Evolutionary conservation across 2,113 vertebrate genomes (phyloP).

Genomic region (Trichomycterus rosablanca): DNA sequence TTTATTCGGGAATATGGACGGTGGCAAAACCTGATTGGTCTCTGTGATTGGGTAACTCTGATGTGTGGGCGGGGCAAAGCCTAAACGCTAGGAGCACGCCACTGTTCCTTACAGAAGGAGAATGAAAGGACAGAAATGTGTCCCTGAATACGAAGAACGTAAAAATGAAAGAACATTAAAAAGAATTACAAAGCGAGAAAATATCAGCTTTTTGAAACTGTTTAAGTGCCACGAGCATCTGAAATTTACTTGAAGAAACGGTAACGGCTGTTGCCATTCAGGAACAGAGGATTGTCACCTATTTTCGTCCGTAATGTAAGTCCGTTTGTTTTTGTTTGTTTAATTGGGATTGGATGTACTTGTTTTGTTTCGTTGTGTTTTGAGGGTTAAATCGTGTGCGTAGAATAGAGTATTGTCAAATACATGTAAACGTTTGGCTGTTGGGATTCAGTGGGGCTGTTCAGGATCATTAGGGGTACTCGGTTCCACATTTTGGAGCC

Average conservation of each 20-base stretch:
- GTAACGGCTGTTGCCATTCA: conserved; percentile 13
- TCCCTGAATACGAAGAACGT: background rate
- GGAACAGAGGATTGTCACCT: conserved; percentile 5
- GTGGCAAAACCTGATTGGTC: background rate
- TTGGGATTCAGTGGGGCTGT: background rate
- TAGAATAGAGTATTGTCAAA: background rate
- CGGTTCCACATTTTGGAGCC: background rate
- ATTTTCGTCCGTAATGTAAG: conserved; percentile 17
- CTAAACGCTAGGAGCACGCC: conserved; percentile 35
- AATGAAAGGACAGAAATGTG: conserved; percentile 24
- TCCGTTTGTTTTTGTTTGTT: background rate
- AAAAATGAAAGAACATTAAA: background rate
- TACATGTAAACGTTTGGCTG: background rate
- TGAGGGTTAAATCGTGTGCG: background rate
- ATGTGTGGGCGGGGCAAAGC: conserved; percentile 47
- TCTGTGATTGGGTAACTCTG: conserved; percentile 37
- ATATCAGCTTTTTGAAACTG: background rate
- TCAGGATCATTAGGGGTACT: background rate
- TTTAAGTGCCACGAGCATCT: background rate
- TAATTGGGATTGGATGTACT: background rate
- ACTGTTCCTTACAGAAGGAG: conserved; percentile 34
- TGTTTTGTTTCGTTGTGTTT: background rate
- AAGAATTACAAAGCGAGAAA: background rate
- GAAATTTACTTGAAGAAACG: conserved; percentile 17
- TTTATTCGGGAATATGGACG: background rate